phyloP scores from a whole-genome alignment of 2,888 invertebrate genomes.

The Scaptomyza polygonia region DNA sequence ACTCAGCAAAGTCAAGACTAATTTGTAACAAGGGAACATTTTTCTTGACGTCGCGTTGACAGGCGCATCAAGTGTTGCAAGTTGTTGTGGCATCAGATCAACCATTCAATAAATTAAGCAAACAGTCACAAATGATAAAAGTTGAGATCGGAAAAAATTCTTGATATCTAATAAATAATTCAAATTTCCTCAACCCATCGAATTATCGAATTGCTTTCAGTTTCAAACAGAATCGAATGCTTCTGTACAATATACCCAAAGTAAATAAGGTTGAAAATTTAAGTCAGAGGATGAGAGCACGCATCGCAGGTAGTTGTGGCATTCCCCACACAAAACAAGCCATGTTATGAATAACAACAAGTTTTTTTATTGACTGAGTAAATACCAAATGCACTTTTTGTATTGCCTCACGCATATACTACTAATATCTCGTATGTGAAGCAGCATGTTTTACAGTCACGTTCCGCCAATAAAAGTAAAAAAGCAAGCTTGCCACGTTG shows the following conservation, averaged over 20 bases:
- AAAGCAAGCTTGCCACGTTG: slow-evolving; percentile 42
- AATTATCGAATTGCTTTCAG: slow-evolving; percentile 10
- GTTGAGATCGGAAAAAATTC: slow-evolving; percentile 51
- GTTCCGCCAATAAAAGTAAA: slow-evolving; percentile 66
- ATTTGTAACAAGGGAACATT: slow-evolving; percentile 11
- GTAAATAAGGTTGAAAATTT: slow-evolving; percentile 23
- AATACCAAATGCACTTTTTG: slow-evolving; percentile 56
- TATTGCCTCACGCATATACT: slow-evolving; percentile 30
- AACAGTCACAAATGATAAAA: slow-evolving; percentile 36
- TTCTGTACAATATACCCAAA: slow-evolving; percentile 23
- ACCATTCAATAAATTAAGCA: slow-evolving; percentile 40
- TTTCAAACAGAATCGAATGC: slow-evolving; percentile 30
- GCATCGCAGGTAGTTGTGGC: slow-evolving; percentile 47
- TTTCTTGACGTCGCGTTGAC: slow-evolving; percentile 8
- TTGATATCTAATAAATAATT: slow-evolving; percentile 58
- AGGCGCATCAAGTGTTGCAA: slow-evolving; percentile 11
- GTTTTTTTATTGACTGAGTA: slow-evolving; percentile 72
- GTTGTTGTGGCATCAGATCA: no score
- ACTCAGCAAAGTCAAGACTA: background rate
- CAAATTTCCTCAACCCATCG: slow-evolving; percentile 35
- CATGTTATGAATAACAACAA: slow-evolving; percentile 20
- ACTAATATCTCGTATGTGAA: slow-evolving; percentile 49
- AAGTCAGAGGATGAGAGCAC: background rate
- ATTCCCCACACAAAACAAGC: background rate
- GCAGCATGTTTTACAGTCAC: slow-evolving; percentile 68